A percentile compares a stretch with the other conserved stretches of the same genome.
phyloP scores from a whole-genome alignment of 2,113 vertebrate species.

The Malurus alboscapulatus region DNA sequence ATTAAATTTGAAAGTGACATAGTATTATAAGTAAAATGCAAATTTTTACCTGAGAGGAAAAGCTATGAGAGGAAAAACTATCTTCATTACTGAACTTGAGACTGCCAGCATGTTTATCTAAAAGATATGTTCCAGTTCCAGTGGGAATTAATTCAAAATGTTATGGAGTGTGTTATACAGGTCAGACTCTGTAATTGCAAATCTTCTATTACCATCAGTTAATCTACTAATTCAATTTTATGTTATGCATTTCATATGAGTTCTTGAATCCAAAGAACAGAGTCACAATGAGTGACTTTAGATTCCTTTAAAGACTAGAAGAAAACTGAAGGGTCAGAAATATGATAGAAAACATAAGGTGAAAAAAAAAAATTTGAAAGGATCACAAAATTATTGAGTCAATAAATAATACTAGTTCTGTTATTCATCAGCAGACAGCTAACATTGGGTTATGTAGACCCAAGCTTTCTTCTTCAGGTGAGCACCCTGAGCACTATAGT shows the following conservation, averaged over 20 bases:
- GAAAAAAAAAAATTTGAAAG: neutral
- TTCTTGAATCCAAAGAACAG: neutral
- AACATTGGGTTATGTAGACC: neutral
- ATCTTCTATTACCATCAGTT: neutral
- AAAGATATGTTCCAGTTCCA: neutral
- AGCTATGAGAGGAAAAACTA: neutral
- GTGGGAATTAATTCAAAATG: neutral
- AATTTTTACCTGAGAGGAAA: neutral
- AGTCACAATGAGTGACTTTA: neutral
- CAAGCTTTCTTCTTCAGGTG: neutral
- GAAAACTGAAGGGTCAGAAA: neutral
- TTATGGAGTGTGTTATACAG: neutral
- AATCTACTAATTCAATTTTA: slow-evolving; percentile 2
- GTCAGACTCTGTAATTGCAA: neutral
- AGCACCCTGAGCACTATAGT: neutral
- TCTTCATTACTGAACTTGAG: neutral
- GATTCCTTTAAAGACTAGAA: neutral
- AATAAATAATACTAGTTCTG: neutral
- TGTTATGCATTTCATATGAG: neutral
- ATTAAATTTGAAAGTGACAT: neutral
- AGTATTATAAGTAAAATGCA: neutral
- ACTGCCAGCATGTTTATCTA: neutral
- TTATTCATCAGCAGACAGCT: neutral
- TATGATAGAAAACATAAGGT: neutral
- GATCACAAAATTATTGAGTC: neutral